These are phyloP conservation scores for Leucophenga varia DNA, from an alignment of 1,140 invertebrate species.

Conservation along the genomic window DNA sequence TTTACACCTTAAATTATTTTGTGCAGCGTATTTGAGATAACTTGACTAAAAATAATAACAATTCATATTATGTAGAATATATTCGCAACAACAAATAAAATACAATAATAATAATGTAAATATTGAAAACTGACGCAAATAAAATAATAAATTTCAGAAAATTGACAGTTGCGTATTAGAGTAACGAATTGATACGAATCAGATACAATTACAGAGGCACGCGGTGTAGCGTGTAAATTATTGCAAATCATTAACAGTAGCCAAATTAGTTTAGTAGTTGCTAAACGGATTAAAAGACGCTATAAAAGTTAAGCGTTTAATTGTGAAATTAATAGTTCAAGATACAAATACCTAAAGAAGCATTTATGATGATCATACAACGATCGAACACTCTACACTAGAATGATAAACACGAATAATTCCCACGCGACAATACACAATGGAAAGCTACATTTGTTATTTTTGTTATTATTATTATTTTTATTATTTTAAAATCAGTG, in stretches of 20 bases:
- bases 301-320: slow-evolving; percentile 48
- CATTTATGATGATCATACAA: too few species aligned
- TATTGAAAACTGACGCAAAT: slow-evolving; percentile 39
- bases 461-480: background rate
- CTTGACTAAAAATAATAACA: too few species aligned
- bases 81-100: too few species aligned
- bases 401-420: background rate
- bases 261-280: slow-evolving; percentile 42
- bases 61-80: too few species aligned
- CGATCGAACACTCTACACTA: background rate
- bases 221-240: slow-evolving; percentile 10
- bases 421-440: too few species aligned
- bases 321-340: slow-evolving; percentile 39
- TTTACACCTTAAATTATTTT: too few species aligned
- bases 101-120: too few species aligned
- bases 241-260: slow-evolving; percentile 33
- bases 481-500: background rate
- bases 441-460: slow-evolving; percentile 9
- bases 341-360: background rate
- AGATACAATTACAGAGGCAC: too few species aligned
- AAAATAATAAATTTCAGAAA: slow-evolving; percentile 54
- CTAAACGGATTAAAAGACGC: slow-evolving; percentile 28
- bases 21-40: too few species aligned
- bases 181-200: slow-evolving; percentile 23
- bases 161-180: slow-evolving; percentile 49